Evolutionary conservation across 2,113 vertebrate species (phyloP), one percentile per base, ranked within the genome.

Genomic region (Perca schrenkii): DNA sequence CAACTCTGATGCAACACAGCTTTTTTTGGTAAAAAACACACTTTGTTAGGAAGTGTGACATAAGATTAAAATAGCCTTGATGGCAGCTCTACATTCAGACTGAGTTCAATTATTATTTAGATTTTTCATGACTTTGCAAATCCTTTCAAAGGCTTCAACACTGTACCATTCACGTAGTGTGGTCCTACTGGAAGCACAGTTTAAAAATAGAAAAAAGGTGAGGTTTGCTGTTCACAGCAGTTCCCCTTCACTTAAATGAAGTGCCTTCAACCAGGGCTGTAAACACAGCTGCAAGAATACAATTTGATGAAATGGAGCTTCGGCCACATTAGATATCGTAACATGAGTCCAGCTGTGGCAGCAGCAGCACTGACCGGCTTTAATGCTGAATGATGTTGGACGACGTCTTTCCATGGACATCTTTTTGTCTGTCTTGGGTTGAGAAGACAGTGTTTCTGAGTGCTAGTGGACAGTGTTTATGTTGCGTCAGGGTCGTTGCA

Each of bases 401-500:
- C 28, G 1, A 36, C 8, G 11, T 66, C 50, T 25, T 15, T 71
- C 34, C 15, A 49, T 43, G 40, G 43, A 28, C 15, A 4, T 62
- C n/a, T 22, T 50, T 63, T 19, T 6, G 50, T 36, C 63, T 66
- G n/a, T 21, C 34, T 1, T 2, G 22, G 74, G 74, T n/a, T 2
- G 36, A 46, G 57, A 1, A 34, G 65, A 52, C 52, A 36, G 36
- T 11, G 77, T 78, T 46, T 58, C 60, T 54, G 69, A 68, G 71
- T 19, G 47, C 50, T 6, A n/a, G 0, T 11, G 74, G 85, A 80
- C 17, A 21, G 72, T 0, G 34, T 8, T 1, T 13, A 25, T 22
- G 58, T 5, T 4, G 47, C 4, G 21, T 97, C 96, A 97, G 79
- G 94, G 96, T 92, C 93, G 94, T 77, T 92, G 96, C 0, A 94